These are phyloP conservation scores for Sitta europaea DNA, from an alignment of 2,113 vertebrate species.

Conservation along the genomic window DNA sequence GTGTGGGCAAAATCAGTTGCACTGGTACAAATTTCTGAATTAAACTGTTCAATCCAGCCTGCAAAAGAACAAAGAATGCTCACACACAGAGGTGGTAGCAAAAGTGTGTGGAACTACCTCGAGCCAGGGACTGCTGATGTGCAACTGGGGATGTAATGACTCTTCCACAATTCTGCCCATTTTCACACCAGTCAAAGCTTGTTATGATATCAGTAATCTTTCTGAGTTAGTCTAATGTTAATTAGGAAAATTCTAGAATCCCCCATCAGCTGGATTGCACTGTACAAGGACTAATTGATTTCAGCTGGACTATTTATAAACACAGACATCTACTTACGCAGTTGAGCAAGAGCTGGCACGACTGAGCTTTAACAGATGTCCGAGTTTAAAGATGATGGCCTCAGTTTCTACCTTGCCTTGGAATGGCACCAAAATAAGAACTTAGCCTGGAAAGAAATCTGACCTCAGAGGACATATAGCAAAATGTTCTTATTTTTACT, in stretches of 20 bases:
- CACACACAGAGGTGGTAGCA: background rate
- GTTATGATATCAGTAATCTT: background rate
- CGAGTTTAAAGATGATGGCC: background rate
- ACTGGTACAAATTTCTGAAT: background rate
- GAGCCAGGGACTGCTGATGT: background rate
- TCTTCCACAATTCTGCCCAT: background rate
- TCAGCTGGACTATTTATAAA: background rate
- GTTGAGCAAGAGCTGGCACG: background rate
- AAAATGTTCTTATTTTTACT: background rate
- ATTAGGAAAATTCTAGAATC: background rate
- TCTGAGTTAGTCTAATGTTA: background rate
- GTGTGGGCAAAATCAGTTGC: background rate
- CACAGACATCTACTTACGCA: background rate
- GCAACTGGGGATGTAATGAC: background rate
- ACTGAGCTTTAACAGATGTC: background rate
- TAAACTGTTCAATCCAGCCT: background rate
- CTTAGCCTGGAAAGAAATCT: fast-evolving
- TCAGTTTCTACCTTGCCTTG: background rate
- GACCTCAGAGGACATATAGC: background rate
- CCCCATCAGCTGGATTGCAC: background rate
- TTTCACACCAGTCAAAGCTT: background rate
- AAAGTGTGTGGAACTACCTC: background rate
- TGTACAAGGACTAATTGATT: background rate
- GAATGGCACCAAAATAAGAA: background rate
- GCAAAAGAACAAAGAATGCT: background rate